Conservation (phyloP, 2,797 vertebrate species). For the Xiphorhynchus erythropygius region DNA sequence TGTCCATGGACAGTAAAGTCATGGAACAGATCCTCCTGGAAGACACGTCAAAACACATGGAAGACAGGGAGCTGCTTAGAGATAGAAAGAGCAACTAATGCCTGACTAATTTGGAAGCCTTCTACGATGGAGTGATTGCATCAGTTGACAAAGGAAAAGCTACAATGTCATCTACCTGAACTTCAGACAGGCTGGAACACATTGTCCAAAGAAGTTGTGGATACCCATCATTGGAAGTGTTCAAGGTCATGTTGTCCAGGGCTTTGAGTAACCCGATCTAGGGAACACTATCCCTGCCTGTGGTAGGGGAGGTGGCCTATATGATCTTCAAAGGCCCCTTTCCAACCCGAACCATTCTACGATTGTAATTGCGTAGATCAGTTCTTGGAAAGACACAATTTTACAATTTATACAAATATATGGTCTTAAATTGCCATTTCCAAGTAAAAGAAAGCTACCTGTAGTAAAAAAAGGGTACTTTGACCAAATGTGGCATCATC, state of each 20-base stretch:
- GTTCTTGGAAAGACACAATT: neutral
- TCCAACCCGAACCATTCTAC: neutral
- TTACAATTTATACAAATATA: neutral
- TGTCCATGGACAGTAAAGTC: neutral
- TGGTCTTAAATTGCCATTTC: neutral
- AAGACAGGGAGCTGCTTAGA: neutral
- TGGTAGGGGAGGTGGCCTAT: neutral
- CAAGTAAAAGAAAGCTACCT: neutral
- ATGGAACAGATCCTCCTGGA: neutral
- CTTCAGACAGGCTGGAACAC: neutral
- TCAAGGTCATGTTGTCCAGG: neutral
- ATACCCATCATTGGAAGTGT: neutral
- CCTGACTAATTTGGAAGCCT: neutral
- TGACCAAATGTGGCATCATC: neutral
- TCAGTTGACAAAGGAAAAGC: neutral
- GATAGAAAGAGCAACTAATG: neutral
- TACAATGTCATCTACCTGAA: neutral
- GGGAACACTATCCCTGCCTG: neutral
- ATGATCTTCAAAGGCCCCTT: neutral
- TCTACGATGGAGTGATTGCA: neutral
- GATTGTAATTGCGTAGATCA: neutral
- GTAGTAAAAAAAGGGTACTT: neutral
- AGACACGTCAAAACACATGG: neutral
- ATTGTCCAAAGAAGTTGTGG: neutral
- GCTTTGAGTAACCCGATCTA: neutral